Evolutionary conservation across 2,888 invertebrate species (phyloP).

Genomic region (Furcula furcula): DNA sequence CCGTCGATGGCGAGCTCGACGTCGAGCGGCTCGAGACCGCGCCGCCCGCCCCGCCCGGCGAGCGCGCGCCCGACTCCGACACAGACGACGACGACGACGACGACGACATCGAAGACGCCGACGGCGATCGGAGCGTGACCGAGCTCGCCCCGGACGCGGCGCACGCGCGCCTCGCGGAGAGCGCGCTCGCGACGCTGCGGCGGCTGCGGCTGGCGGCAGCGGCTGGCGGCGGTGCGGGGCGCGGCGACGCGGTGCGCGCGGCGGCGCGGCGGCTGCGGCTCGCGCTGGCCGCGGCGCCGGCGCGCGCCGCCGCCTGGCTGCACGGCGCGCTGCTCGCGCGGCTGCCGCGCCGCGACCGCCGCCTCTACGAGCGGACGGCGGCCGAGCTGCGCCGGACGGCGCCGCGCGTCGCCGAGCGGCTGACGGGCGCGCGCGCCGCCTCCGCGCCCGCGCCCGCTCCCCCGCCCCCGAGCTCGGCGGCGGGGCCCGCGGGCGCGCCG

Average conservation of each 20-base stretch:
- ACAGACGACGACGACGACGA: constrained; percentile 14
- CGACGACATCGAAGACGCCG: constrained; percentile 25
- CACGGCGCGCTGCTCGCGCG: constrained; percentile 40
- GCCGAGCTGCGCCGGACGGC: constrained; percentile 41
- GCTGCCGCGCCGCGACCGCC: constrained; percentile 35
- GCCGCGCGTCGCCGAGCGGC: constrained; percentile 43
- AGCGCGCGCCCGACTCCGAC: constrained; percentile 6
- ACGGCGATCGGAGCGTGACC: constrained; percentile 45
- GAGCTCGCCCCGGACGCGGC: constrained; percentile 41
- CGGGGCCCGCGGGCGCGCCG: constrained; percentile 31
- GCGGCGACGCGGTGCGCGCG: constrained; percentile 25
- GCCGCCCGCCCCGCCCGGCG: constrained; percentile 11
- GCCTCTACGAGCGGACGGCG: constrained; percentile 38
- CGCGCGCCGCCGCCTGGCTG: constrained; percentile 44
- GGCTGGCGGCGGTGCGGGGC: constrained; percentile 24
- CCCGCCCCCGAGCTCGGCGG: constrained; percentile 19
- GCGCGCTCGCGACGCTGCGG: constrained; percentile 36
- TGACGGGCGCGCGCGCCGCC: constrained; percentile 23
- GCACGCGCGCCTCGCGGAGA: constrained; percentile 44
- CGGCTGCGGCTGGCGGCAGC: constrained; percentile 43
- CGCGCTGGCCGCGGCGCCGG: constrained; percentile 35
- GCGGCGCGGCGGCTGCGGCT: constrained; percentile 41
- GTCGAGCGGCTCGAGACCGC: constrained; percentile 10
- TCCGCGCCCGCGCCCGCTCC: constrained; percentile 17
- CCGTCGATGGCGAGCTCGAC: constrained; percentile 19